Evolutionary conservation across 2,797 vertebrate genomes (phyloP).

Genomic region (Galaxias olidus): DNA sequence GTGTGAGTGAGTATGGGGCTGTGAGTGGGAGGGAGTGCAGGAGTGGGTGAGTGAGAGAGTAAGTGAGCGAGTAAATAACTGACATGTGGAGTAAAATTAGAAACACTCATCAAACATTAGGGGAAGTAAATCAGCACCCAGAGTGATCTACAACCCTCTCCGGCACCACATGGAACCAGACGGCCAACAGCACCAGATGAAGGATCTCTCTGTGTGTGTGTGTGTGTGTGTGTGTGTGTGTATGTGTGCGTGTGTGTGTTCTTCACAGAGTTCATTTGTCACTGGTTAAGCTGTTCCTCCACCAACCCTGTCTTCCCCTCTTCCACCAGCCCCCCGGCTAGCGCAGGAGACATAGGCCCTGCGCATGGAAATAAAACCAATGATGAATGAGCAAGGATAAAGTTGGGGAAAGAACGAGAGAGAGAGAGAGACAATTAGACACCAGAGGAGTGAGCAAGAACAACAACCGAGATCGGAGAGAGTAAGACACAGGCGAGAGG

Average conservation of each 20-base stretch:
- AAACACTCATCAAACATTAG: too few relatives aligned
- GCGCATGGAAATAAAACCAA: slow-evolving; percentile 54
- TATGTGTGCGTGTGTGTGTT: slow-evolving; percentile 46
- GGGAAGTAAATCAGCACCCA: too few relatives aligned
- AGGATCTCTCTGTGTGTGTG: not conserved
- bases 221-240: not conserved
- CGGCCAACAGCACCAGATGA: too few relatives aligned
- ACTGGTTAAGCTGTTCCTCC: slow-evolving; percentile 39
- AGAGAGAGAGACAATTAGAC: slow-evolving; percentile 9
- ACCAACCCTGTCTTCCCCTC: slow-evolving; percentile 2
- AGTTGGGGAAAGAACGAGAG: not conserved
- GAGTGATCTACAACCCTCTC: slow-evolving; percentile 18
- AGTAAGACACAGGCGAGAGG: slow-evolving; percentile 32
- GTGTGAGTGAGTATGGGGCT: not conserved
- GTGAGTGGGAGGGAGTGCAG: not conserved
- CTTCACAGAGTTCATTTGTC: slow-evolving; percentile 41
- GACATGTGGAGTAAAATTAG: not conserved
- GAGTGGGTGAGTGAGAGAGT: not conserved
- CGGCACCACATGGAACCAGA: too few relatives aligned
- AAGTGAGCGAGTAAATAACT: slow-evolving; percentile 8
- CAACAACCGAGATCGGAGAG: slow-evolving; percentile 22
- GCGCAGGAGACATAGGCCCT: slow-evolving; percentile 44
- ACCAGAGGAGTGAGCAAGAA: slow-evolving; percentile 28
- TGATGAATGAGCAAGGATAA: slow-evolving; percentile 45
- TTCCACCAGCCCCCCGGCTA: slow-evolving; percentile 14